Base-by-base conservation (phyloP, 2,797 vertebrate genomes). In the Garrulus glandarius region DNA sequence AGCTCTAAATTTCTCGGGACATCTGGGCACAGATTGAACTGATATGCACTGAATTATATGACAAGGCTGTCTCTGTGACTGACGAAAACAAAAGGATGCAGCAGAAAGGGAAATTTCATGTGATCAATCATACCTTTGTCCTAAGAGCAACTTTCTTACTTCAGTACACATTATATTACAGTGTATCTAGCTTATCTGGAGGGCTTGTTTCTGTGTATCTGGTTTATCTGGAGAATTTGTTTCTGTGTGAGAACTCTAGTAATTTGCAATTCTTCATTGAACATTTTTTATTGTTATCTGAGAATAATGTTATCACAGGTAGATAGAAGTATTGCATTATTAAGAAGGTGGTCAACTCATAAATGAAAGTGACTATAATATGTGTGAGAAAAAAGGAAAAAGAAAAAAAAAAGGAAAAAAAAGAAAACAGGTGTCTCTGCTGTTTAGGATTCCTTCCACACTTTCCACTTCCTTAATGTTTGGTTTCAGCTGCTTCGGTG, bases 361-460 rank as follows among this genome's bases (percentile, higher is more conserved):
- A 79, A 82, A 67, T 43, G 10, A 39, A 91, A 72, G 22, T 71
- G 39, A 72, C 50, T 4, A 27, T 32, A 92, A 76, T 11, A 53
- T 26, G 27, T 6, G 12, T 43, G 43, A 70, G 11, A 76, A 63
- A 11, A 43, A 69, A 61, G 11, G 15, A 49, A 68, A 60, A 68
- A 47, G 1, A 6, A 55, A 41, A 72, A 32, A 29, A n/a, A 0
- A 8, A 8, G 1, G 4, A 47, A 23, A 30, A 13, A 24, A 15
- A 11, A 44, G 10, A 10, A 21, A 21, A 21, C 49, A 49, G 24
- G 11, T 12, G 5, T 27, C 17, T 16, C 55, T 39, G 17, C 2
- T 57, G 30, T 32, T 94, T 63, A 72, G 24, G 23, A 57, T 59
- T 78, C 37, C 30, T 72, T 65, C 29, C 7, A 24, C 20, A 32